Evolutionary conservation across 2,888 invertebrate species (phyloP).

Genomic region (Mycalesis mineus): DNA sequence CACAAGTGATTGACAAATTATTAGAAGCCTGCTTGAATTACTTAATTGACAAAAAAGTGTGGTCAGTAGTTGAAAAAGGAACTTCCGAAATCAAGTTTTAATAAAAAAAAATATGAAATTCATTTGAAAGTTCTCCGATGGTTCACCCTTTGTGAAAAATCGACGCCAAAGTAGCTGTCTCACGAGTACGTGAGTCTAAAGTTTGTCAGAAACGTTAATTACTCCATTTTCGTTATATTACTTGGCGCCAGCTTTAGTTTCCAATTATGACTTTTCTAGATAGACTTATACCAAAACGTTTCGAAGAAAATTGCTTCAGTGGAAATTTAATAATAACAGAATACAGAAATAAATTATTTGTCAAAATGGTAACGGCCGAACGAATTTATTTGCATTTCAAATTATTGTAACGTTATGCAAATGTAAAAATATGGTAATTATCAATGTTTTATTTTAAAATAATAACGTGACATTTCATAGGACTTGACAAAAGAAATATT

Average conservation of each 20-base stretch:
- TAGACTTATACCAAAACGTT: not conserved
- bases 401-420: not conserved
- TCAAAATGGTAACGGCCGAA: not conserved
- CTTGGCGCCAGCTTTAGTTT: not conserved
- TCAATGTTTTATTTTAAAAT: not conserved
- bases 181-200: not conserved
- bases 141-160: too few species aligned
- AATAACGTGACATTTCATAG: not conserved
- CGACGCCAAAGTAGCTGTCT: too few species aligned
- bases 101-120: too few species aligned
- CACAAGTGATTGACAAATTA: too few species aligned
- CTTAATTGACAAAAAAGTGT: too few species aligned
- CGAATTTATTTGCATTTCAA: not conserved
- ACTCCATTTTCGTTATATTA: not conserved
- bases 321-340: not conserved
- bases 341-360: not conserved
- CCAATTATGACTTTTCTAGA: not conserved
- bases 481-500: too few species aligned
- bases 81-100: too few species aligned
- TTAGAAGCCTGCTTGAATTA: too few species aligned
- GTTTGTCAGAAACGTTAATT: not conserved
- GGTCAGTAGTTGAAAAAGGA: too few species aligned
- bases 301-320: not conserved
- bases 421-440: not conserved
- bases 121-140: too few species aligned